Base-by-base conservation (phyloP, 2,113 vertebrate species). In the Conger conger region DNA sequence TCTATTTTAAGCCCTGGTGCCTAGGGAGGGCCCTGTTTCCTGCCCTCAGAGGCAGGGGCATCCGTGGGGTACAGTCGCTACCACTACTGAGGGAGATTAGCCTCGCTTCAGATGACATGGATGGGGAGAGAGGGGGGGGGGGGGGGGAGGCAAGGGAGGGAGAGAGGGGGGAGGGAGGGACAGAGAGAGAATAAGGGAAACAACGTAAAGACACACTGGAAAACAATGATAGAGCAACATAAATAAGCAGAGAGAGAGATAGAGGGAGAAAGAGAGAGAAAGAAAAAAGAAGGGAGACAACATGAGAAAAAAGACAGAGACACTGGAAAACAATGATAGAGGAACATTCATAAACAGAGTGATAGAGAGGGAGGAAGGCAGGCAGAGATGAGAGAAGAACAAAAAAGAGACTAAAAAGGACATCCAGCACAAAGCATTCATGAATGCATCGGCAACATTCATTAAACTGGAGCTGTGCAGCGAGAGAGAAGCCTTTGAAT, bases 11-110 rank as follows among this genome's bases (percentile, higher is more conserved):
- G 91, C 89, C 18, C 89, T 85, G 79, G 87, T 86, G 87, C 85
- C 87, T 89, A 93, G 92, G 91, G 92, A 94, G 86, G 20, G 90
- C 80, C 88, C 87, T 86, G 73, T 90, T 93, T 93, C 92, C 92
- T 90, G 91, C 91, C 91, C 88, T 37, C 85, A 88, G 89, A 93
- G 91, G 87, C 87, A 84, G 85, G 88, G 86, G 82, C 83, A 86
- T 68, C 83, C 84, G 81, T 88, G 86, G 90, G 87, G 88, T 16
- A 18, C 18, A 78, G 36, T 78, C 4, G 76, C 76, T 38, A 18
- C 76, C 23, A 18, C 76, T 38, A 36, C 76, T 37, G 3, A 37
- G 35, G 18, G 36, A 78, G 76, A 78, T 78, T 78, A 78, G 36
- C 35, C 6, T 38, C 15, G 4, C 57, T 63, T 73, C 23, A 30